Conservation (phyloP, 2,797 vertebrate species). For the Pangasius sanitwongsei region DNA sequence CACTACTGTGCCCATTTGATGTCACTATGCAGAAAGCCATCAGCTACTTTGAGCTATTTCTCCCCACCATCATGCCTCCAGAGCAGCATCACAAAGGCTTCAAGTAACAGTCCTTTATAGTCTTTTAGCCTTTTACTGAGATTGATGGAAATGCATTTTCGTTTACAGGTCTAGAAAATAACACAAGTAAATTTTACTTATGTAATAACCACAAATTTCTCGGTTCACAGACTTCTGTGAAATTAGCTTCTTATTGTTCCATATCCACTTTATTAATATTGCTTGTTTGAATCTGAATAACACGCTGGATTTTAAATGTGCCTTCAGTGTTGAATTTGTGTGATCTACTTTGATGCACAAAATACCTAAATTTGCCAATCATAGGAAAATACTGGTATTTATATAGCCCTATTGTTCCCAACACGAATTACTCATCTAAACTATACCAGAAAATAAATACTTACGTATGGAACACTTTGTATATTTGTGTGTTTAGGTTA, state of each 20-base stretch:
- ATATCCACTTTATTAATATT: background rate
- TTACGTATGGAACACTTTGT: constrained; percentile 13
- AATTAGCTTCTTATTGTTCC: background rate
- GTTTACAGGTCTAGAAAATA: background rate
- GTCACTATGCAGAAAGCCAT: constrained; percentile 96
- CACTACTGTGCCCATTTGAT: constrained; percentile 95
- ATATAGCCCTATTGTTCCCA: background rate
- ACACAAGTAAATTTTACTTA: background rate
- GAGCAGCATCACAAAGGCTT: constrained; percentile 90
- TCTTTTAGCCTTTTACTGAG: background rate
- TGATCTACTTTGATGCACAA: background rate
- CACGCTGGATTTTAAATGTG: background rate
- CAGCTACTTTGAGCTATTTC: constrained; percentile 94
- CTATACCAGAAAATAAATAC: background rate
- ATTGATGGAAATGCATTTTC: background rate
- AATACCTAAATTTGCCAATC: background rate
- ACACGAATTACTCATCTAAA: background rate
- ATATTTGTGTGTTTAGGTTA: constrained; percentile 76
- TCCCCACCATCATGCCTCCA: constrained; percentile 93
- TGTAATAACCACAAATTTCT: background rate
- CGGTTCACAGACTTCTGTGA: background rate
- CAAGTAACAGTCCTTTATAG: constrained; percentile 76
- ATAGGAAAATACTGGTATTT: background rate
- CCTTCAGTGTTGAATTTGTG: background rate
- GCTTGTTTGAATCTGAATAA: background rate